phyloP scores from a whole-genome alignment of 1,140 invertebrate genomes.

The Dreissena rostriformis region DNA sequence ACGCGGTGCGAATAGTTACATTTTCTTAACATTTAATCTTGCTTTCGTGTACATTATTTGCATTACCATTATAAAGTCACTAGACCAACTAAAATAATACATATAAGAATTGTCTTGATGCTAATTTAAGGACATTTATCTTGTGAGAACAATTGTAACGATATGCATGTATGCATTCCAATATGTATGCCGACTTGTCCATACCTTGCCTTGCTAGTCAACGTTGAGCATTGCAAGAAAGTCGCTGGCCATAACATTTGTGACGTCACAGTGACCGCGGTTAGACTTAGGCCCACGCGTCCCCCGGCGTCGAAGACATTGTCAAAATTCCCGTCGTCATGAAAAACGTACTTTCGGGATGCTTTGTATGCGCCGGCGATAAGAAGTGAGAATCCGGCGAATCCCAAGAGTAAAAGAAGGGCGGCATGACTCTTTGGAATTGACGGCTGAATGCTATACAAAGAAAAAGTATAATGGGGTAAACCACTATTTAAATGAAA shows the following conservation, averaged over 20 bases:
- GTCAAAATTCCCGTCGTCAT: conserved; percentile 62
- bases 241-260: conserved; percentile 58
- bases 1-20: too few relatives aligned
- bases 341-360: conserved; percentile 51
- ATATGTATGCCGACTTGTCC: too few relatives aligned
- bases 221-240: conserved; percentile 55
- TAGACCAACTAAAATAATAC: too few relatives aligned
- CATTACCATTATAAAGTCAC: too few relatives aligned
- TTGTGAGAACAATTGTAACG: not conserved
- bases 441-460: conserved; percentile 23
- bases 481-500: too few relatives aligned
- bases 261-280: conserved; percentile 57
- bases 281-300: conserved; percentile 50
- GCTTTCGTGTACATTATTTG: too few relatives aligned
- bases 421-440: conserved; percentile 33
- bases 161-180: too few relatives aligned
- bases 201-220: conserved; percentile 58
- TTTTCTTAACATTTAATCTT: too few relatives aligned
- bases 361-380: conserved; percentile 49
- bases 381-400: conserved; percentile 54
- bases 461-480: not conserved
- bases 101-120: too few relatives aligned
- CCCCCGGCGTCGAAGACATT: conserved; percentile 77
- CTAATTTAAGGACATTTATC: not conserved
- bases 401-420: conserved; percentile 54